Conservation (phyloP, 2,113 vertebrate species). For the Xenopus laevis region DNA sequence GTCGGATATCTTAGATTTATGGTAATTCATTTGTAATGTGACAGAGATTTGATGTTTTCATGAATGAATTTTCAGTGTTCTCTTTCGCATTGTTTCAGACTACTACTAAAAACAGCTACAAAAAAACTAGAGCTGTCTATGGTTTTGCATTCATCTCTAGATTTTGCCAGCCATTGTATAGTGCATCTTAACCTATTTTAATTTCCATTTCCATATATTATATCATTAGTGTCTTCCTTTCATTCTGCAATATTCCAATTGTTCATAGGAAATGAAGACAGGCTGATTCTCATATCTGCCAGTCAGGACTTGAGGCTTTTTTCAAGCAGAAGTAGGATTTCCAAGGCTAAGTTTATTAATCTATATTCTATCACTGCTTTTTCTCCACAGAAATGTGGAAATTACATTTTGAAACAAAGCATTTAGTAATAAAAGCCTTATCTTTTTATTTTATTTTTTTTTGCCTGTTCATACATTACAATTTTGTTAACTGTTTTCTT, state of each 20-base stretch:
- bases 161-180: background rate
- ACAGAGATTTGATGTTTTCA: background rate
- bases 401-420: background rate
- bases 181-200: background rate
- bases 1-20: background rate
- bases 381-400: background rate
- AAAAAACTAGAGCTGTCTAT: background rate
- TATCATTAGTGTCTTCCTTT: conserved; percentile 5
- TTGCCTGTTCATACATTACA: background rate
- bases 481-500: too few relatives aligned
- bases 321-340: background rate
- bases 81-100: background rate
- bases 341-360: conserved; percentile 3
- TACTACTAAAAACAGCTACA: background rate
- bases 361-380: background rate
- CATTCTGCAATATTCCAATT: background rate
- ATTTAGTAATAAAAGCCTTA: background rate
- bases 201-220: conserved; percentile 1
- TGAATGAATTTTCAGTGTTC: background rate
- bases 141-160: too few relatives aligned
- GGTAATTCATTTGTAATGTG: background rate
- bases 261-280: conserved; percentile 1
- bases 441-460: too few relatives aligned
- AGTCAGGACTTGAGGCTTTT: background rate
- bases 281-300: background rate